phyloP scores from a whole-genome alignment of 2,797 vertebrate species.

The Hoplostethus atlanticus region DNA sequence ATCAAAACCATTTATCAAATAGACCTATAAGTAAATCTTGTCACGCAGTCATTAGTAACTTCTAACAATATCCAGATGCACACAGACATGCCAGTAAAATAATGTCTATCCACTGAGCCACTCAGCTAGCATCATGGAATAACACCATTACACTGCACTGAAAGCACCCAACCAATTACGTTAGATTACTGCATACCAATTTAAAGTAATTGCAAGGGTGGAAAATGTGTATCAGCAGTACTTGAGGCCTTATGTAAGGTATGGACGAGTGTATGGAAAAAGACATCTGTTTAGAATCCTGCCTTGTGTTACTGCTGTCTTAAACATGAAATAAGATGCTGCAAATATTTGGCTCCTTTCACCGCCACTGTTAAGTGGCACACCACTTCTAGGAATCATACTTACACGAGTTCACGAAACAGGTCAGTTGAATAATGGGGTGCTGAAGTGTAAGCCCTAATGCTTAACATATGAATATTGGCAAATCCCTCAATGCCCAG shows the following conservation, averaged over 20 bases:
- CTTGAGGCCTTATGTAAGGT: slow-evolving; percentile 68
- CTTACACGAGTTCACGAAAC: slow-evolving; percentile 55
- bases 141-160: slow-evolving; percentile 39
- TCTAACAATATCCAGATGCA: slow-evolving; percentile 38
- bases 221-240: slow-evolving; percentile 74
- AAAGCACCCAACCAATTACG: slow-evolving; percentile 50
- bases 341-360: slow-evolving; percentile 67
- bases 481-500: slow-evolving; percentile 29
- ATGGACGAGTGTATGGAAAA: slow-evolving; percentile 79
- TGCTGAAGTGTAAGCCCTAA: slow-evolving; percentile 56
- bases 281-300: slow-evolving; percentile 75
- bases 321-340: slow-evolving; percentile 68
- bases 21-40: slow-evolving; percentile 1
- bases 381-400: slow-evolving; percentile 68
- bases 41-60: slow-evolving; percentile 16
- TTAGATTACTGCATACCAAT: slow-evolving; percentile 58
- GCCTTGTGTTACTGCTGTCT: slow-evolving; percentile 50
- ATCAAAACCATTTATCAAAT: slow-evolving; percentile 13
- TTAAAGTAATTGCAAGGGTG: slow-evolving; percentile 70
- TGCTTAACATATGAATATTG: slow-evolving; percentile 61
- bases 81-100: slow-evolving; percentile 40
- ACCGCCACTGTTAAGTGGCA: slow-evolving; percentile 64
- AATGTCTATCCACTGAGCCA: slow-evolving; percentile 33
- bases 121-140: slow-evolving; percentile 53
- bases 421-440: slow-evolving; percentile 63